Base-by-base conservation (phyloP, 2,888 invertebrate species). In the Ephialtes manifestator region DNA sequence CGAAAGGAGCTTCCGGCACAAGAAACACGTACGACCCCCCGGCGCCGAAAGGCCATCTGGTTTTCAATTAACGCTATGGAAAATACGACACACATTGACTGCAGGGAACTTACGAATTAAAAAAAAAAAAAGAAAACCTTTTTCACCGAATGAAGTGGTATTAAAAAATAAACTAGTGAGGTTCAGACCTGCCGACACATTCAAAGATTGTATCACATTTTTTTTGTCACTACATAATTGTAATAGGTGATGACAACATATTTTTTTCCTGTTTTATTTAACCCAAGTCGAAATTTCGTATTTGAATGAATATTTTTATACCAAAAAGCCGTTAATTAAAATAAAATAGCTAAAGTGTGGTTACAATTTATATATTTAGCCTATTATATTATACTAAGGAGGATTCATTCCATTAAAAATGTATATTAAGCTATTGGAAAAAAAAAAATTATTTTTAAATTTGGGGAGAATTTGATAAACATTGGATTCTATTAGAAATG, bases 61-160 rank as follows among this genome's bases (percentile, higher is more conserved):
- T 28, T 74, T 77, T 81, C 77, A 77, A 84, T 84, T 84, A 84
- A 84, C 77, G 72, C 81, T 51, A 15, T 68, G 55, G 60, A 51
- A 60, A 11, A 67, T 46, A 53, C 65, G 51, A 63, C 67, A 55
- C 51, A 43, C 68, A 35, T 75, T 63, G 43, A 4, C 31, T 39
- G 13, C 20, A 20, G 48, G 39, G n/a, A 39, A 20, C 35, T 39
- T 10, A 24, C 46, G 31, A 18, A 68, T 75, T 63, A 68, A 72
- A 2, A 71, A 58, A 46, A 83, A 83, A 65, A 43, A 11, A 71
- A 70, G n/a, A 20, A 46, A 75, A 68, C 39, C 74, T 51, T 24
- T 75, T 51, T 11, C 35, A 20, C 13, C 24, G 31, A 60, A 11
- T 11, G 10, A n/a, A 24, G 18, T 51, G 3, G 20, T 46, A 35